Evolutionary conservation across 2,888 invertebrate genomes (phyloP), one percentile per base, ranked within the genome.

Genomic region (Axea sp.): DNA sequence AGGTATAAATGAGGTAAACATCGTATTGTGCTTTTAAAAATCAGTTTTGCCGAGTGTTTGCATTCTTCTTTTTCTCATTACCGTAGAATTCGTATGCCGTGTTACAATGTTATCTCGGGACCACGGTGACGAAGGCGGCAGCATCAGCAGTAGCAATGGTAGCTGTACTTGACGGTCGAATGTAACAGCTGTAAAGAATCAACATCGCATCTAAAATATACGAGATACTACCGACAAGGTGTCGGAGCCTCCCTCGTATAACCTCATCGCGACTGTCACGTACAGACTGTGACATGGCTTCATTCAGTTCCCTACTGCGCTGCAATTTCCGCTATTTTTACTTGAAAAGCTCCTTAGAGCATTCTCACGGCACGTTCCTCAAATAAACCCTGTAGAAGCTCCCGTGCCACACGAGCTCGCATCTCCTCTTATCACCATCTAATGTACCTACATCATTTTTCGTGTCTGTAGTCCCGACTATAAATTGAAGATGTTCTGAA

Each of bases 261-360:
- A 55, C 60, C 62, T 57, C 73, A 53, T 68, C 73, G 77, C 80
- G 80, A 81, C 86, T 86, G 86, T 86, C 86, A 86, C 86, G 86
- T 84, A 84, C 86, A 84, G 84, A 80, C 79, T 69, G 76, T 76
- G 82, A 80, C 81, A 76, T 76, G 79, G 78, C 81, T 82, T 81
- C 82, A 83, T 82, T 80, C 80, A 78, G 49, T 49, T 77, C 77
- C 74, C 72, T 67, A 51, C 65, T 74, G 83, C 82, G 81, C 84
- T 86, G 86, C 85, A 86, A 86, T 86, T 86, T 86, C 86, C 86
- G 85, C 84, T 86, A 86, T 86, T 86, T 86, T 86, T 86, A 86
- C 83, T 82, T 81, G 82, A 84, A 86, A 86, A 86, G 84, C 86
- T 86, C 82, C 84, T 81, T 83, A 80, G 80, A 81, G 76, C 80